A percentile compares a stretch with the other conserved stretches of the same genome.
Evolutionary conservation across 2,113 vertebrate species (phyloP).

Genomic region (Microcebus ravelobensis): DNA sequence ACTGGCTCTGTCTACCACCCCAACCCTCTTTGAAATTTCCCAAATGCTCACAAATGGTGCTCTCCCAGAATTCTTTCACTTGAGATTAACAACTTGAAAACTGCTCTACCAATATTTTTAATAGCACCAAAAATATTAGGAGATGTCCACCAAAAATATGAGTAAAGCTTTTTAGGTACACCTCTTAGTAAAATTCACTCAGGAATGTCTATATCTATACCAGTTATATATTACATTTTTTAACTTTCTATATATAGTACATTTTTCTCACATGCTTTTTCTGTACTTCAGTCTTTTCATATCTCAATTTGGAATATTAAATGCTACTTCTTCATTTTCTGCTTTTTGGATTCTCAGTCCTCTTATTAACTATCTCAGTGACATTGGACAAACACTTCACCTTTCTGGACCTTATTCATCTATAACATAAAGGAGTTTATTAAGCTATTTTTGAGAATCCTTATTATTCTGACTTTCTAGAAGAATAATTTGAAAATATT

Average conservation of each 20-base stretch:
- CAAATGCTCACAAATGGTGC: background rate
- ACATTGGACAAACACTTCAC: background rate
- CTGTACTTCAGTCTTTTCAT: background rate
- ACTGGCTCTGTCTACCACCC: background rate
- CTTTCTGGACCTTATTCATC: conserved; percentile 21
- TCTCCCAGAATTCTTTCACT: background rate
- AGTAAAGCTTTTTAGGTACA: background rate
- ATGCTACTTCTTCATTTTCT: background rate
- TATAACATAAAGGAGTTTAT: background rate
- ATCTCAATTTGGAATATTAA: conserved; percentile 23
- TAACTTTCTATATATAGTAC: background rate
- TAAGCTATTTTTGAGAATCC: conserved; percentile 22
- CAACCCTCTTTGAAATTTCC: background rate
- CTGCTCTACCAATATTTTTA: background rate
- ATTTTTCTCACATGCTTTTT: background rate
- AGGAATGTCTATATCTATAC: background rate
- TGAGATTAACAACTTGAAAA: background rate
- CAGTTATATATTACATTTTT: background rate
- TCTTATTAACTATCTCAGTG: background rate
- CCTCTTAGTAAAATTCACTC: background rate
- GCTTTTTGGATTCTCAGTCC: background rate
- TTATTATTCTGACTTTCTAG: background rate
- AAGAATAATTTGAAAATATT: conserved; percentile 24
- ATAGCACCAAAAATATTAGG: background rate
- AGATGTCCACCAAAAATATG: background rate